Evolutionary conservation across 2,797 vertebrate species (phyloP).

Genomic region (Danio tinwini): DNA sequence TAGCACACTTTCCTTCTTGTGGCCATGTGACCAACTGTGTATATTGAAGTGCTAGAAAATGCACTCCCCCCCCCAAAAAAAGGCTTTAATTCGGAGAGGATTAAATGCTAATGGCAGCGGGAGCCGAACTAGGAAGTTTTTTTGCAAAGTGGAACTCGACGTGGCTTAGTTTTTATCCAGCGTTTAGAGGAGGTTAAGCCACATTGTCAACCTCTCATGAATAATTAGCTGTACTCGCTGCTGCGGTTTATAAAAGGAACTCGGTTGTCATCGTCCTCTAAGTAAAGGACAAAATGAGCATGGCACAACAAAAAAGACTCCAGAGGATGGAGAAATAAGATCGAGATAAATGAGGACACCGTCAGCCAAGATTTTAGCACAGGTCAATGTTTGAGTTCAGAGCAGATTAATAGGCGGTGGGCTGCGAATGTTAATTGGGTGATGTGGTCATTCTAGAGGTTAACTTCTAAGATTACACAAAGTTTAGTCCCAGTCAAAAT

Average conservation of each 20-base stretch:
- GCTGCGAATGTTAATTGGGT: not conserved
- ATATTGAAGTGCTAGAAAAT: slow-evolving; percentile 34
- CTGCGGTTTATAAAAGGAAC: slow-evolving; percentile 48
- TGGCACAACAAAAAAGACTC: slow-evolving; percentile 32
- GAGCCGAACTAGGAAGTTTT: slow-evolving; percentile 47
- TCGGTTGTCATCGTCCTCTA: slow-evolving; percentile 38
- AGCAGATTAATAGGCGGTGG: not conserved
- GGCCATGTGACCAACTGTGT: not conserved
- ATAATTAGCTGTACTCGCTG: slow-evolving; percentile 57
- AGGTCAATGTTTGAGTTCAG: slow-evolving; percentile 8
- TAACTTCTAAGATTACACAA: slow-evolving; percentile 1
- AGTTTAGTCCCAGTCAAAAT: not conserved
- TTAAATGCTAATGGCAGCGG: slow-evolving; percentile 54
- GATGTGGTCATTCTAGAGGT: slow-evolving; percentile 13
- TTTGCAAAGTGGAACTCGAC: slow-evolving; percentile 39
- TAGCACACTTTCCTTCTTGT: not conserved
- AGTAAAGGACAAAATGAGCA: slow-evolving; percentile 33
- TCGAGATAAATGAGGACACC: slow-evolving; percentile 13
- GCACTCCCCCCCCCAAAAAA: slow-evolving; percentile 38
- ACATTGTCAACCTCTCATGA: slow-evolving; percentile 61
- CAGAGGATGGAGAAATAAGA: slow-evolving; percentile 30
- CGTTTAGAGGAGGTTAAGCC: slow-evolving; percentile 63
- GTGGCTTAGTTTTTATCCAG: slow-evolving; percentile 59
- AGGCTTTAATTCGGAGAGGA: slow-evolving; percentile 59
- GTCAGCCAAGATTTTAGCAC: slow-evolving; percentile 23